Percentiles rank a stretch among this genome's conserved stretches.
These are phyloP conservation scores for Phthorimaea operculella DNA, from an alignment of 1,140 invertebrate species.

Conservation along the genomic window DNA sequence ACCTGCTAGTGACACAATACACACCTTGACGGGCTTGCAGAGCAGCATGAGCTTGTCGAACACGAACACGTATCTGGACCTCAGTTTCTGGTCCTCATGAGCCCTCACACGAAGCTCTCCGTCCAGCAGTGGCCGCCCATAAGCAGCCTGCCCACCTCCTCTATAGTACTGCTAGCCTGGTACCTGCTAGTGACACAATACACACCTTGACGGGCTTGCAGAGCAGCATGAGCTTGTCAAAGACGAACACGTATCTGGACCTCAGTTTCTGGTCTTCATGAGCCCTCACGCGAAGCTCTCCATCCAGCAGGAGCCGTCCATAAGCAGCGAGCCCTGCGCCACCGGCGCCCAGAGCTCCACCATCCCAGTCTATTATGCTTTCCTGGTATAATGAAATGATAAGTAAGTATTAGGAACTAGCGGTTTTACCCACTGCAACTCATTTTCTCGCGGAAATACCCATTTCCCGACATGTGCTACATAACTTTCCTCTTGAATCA, in stretches of 20 bases:
- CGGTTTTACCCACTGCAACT: too few species aligned
- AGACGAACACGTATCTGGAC: conserved; percentile 93
- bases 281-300: conserved; percentile 91
- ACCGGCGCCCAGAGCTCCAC: conserved; percentile 82
- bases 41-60: conserved; percentile 97
- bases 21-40: conserved; percentile 88
- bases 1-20: too few species aligned
- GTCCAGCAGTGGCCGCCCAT: conserved; percentile 90
- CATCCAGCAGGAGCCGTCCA: conserved; percentile 90
- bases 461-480: too few species aligned
- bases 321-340: conserved; percentile 87
- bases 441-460: too few species aligned
- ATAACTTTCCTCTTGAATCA: too few species aligned
- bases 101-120: conserved; percentile 93
- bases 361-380: conserved; percentile 83
- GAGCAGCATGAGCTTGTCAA: conserved; percentile 96
- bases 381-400: conserved; percentile 56
- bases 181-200: too few species aligned
- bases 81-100: conserved; percentile 88
- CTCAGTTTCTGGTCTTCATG: conserved; percentile 89
- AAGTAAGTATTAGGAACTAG: neutral
- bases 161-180: too few species aligned
- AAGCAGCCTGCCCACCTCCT: conserved; percentile 85
- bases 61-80: conserved; percentile 92
- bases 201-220: conserved; percentile 88